Base-by-base conservation (phyloP, 2,113 vertebrate species). In the Corydoras maculifer region DNA sequence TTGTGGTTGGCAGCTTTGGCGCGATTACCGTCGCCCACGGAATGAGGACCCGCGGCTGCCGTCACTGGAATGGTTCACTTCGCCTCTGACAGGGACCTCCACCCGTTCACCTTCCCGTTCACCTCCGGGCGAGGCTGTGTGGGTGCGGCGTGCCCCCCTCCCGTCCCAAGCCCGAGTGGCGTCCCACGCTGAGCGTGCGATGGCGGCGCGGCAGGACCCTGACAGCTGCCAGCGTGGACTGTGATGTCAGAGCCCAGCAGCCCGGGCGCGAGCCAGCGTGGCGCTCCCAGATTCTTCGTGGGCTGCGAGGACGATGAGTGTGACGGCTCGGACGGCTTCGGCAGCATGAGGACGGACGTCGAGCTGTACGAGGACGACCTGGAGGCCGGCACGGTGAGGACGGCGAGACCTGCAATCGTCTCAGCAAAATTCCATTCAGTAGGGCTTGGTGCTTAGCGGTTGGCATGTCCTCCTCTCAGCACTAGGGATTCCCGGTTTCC, bases 261-360 rank as follows among this genome's bases (percentile, higher is more conserved):
- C 89, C 89, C 88, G 88, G 87, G 79, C 79, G 93, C 94, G 91
- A 92, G 90, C 85, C 87, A 91, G 81, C 87, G 77, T 83, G 87
- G 89, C 80, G 80, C 92, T 82, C 93, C 95, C 88, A 95, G 89
- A 90, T 98, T 99, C 91, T 97, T 98, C 83, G 92, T 99, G 12
- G 95, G 95, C 89, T 93, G 92, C 91, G 92, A 93, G 82, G 90
- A 96, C 89, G 94, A 96, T 90, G 95, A 97, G 82, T 92, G 90
- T 86, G 94, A 94, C 78, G 87, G 87, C 82, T 84, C 83, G 87
- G 94, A 87, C 48, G 91, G 86, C 54, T 80, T 70, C 81, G 57
- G 74, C 85, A 92, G 90, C 90, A 92, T 96, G 91, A 96, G 91
- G 91, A 91, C 90, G 75, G 92, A 96, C 3, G 91, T 96, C 87